Percentiles rank a stretch among this genome's conserved stretches.
Evolutionary conservation across 2,888 invertebrate species (phyloP).

Genomic region (Heliconius erato): DNA sequence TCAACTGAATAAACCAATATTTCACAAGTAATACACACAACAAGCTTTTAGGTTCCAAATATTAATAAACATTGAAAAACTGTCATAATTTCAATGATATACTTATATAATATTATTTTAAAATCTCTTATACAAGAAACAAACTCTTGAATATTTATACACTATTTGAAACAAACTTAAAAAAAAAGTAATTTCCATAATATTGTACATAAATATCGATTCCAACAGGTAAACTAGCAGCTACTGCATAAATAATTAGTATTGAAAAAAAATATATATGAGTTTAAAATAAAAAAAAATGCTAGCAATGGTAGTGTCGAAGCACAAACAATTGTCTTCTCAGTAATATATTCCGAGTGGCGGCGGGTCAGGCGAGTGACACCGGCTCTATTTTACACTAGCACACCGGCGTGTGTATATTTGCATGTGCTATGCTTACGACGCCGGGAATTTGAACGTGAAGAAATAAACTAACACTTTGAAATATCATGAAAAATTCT

Average conservation of each 20-base stretch:
- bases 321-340: slow-evolving; percentile 49
- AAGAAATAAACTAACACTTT: slow-evolving; percentile 24
- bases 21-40: too few species aligned
- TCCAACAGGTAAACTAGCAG: not conserved
- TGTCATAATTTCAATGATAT: not conserved
- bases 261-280: slow-evolving; percentile 37
- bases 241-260: slow-evolving; percentile 24
- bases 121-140: not conserved
- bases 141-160: not conserved
- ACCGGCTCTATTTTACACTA: slow-evolving; percentile 57
- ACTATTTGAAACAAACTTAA: not conserved
- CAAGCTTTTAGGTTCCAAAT: too few species aligned
- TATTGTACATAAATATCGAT: not conserved
- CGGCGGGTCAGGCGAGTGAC: slow-evolving; percentile 74
- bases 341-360: slow-evolving; percentile 75
- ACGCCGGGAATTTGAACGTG: slow-evolving; percentile 35
- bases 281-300: slow-evolving; percentile 30
- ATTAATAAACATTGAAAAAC: not conserved
- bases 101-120: too few species aligned
- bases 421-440: slow-evolving; percentile 45
- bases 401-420: slow-evolving; percentile 52
- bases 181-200: not conserved
- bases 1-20: too few species aligned
- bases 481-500: slow-evolving; percentile 26
- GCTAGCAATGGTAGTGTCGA: slow-evolving; percentile 35